Percentiles rank a stretch among this genome's conserved stretches.
phyloP scores from a whole-genome alignment of 2,888 invertebrate species.

The Listrodromus nycthemerus region DNA sequence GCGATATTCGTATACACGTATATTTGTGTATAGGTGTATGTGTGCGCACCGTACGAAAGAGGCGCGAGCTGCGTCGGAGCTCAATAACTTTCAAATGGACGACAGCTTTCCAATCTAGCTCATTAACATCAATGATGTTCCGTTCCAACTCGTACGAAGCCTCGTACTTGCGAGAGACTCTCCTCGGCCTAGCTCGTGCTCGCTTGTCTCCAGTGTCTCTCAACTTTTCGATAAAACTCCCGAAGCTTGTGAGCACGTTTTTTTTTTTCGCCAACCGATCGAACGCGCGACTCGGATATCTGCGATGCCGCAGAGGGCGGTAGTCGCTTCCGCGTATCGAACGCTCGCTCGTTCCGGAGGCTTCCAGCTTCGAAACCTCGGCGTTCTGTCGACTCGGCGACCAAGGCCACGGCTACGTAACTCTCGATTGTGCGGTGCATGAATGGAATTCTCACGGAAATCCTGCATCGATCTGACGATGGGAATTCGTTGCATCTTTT shows the following conservation, averaged over 20 bases:
- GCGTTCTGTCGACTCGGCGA: slow-evolving; percentile 16
- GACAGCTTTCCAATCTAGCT: slow-evolving; percentile 81
- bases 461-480: not conserved
- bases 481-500: not conserved
- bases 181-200: slow-evolving; percentile 31
- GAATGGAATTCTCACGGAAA: slow-evolving; percentile 19
- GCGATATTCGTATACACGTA: not conserved
- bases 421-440: slow-evolving; percentile 15
- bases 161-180: slow-evolving; percentile 35
- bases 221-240: slow-evolving; percentile 33
- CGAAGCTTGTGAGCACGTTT: not conserved
- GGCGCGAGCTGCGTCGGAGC: slow-evolving; percentile 59
- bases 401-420: slow-evolving; percentile 38
- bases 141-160: slow-evolving; percentile 54
- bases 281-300: not conserved
- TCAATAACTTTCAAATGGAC: slow-evolving; percentile 78
- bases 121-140: slow-evolving; percentile 80
- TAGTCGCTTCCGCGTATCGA: not conserved
- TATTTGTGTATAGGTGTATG: slow-evolving; percentile 6
- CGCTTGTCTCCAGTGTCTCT: slow-evolving; percentile 48
- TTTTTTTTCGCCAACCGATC: not conserved
- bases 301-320: not conserved
- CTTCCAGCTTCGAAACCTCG: slow-evolving; percentile 27
- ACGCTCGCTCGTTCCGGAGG: not conserved
- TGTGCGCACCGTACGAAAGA: slow-evolving; percentile 53